These are phyloP conservation scores for Littorina saxatilis DNA, from an alignment of 1,140 invertebrate species.

Conservation along the genomic window DNA sequence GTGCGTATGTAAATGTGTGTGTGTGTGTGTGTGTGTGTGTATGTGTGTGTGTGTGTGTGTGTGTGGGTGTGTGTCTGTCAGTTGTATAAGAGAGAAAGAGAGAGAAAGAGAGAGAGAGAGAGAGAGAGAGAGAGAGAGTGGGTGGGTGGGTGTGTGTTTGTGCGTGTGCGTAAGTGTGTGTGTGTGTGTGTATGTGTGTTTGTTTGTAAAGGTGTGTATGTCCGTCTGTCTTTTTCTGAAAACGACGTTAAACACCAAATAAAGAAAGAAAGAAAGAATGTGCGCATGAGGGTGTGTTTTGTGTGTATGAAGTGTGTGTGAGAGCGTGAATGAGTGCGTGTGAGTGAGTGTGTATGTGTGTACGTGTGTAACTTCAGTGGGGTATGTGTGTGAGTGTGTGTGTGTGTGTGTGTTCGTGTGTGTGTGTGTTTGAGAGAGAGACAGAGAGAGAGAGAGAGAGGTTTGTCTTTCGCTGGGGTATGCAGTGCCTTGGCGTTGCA, in stretches of 20 bases:
- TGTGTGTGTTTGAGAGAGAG: neutral
- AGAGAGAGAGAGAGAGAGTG: neutral
- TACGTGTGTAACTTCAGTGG: too few relatives aligned
- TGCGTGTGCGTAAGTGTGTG: slow-evolving; percentile 2
- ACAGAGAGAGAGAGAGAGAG: too few relatives aligned
- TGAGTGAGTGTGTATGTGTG: too few relatives aligned
- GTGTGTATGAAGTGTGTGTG: slow-evolving; percentile 10
- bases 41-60: slow-evolving; percentile 6
- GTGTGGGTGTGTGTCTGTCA: neutral
- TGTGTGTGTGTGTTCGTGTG: neutral
- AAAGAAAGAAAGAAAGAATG: neutral
- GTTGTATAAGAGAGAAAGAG: too few relatives aligned
- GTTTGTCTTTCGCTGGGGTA: too few relatives aligned
- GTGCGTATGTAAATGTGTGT: neutral
- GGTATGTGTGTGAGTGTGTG: slow-evolving; percentile 7
- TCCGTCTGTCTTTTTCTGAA: neutral
- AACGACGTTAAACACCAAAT: too few relatives aligned
- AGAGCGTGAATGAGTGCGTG: neutral
- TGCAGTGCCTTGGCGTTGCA: too few relatives aligned
- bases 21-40: slow-evolving; percentile 15
- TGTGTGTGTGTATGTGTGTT: slow-evolving; percentile 6
- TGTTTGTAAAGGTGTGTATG: too few relatives aligned
- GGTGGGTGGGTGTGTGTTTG: neutral
- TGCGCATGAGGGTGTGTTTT: neutral
- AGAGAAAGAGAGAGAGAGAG: too few relatives aligned